Base-by-base conservation (phyloP, 2,113 vertebrate genomes). In the Rostratula benghalensis region DNA sequence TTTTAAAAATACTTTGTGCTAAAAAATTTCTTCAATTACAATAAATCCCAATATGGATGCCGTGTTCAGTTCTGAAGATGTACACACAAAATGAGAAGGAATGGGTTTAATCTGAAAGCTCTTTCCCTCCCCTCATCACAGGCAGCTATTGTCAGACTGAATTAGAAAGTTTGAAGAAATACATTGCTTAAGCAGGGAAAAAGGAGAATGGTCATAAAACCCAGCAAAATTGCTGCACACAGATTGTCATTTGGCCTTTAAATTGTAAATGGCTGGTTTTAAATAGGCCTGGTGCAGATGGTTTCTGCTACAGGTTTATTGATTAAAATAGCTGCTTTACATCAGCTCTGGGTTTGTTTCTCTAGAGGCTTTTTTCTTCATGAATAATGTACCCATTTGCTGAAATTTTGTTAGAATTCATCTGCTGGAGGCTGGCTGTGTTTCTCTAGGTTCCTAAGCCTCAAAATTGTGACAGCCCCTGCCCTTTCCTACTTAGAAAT, bases 301-400 rank as follows among this genome's bases (percentile, higher is more conserved):
- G 83, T 84, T 95, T 94, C 85, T 86, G 90, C 89, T 90, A 83
- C 79, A 96, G 61, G 60, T 95, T 96, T 96, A 95, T 93, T 96
- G 94, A 89, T 91, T 93, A 93, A 96, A 97, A 95, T 76, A 94
- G 75, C 94, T 93, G 57, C 43, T 91, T 97, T 89, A 56, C 67
- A 76, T 92, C 53, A 74, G 51, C 83, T 83, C 50, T 3, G 4
- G n/a, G 30, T 82, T 97, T 80, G 46, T 85, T 97, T 97, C 95
- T 97, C 94, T n/a, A 67, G 91, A 93, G 92, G 69, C 35, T 82
- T 97, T 95, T 92, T 78, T 91, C 90, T 96, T 93, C 68, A 75
- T 84, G 75, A 97, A 96, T 92, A 94, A 86, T 94, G 65, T 46
- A 76, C 22, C 41, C 20, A 63, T 93, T 90, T 94, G 50, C 61